These are phyloP conservation scores for Mormyrus lacerda DNA, from an alignment of 2,113 vertebrate genomes.

Conservation along the genomic window DNA sequence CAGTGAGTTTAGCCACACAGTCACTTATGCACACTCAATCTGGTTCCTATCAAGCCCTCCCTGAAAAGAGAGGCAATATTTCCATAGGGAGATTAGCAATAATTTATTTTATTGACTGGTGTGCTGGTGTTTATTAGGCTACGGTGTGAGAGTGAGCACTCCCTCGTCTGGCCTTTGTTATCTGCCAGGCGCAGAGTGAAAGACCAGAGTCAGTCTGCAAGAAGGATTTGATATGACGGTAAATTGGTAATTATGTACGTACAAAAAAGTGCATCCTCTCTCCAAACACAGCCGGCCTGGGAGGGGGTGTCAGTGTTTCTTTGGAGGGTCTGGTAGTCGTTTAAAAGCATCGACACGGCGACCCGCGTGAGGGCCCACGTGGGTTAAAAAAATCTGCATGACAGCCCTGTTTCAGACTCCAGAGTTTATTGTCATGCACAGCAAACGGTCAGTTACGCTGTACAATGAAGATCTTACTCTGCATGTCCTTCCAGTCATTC, in stretches of 20 bases:
- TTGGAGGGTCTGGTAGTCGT: background rate
- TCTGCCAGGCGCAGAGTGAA: conserved; percentile 37
- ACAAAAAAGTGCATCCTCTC: conserved; percentile 41
- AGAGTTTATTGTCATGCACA: background rate
- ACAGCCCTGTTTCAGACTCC: background rate
- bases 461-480: background rate
- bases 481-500: background rate
- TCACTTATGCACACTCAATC: conserved; percentile 2
- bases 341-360: background rate
- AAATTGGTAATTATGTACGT: conserved; percentile 63
- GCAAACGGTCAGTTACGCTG: background rate
- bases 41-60: background rate
- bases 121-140: conserved; percentile 57
- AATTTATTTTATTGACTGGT: conserved; percentile 70
- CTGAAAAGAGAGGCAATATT: conserved; percentile 20
- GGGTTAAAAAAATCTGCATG: background rate
- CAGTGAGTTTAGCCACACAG: background rate
- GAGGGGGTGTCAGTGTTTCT: background rate
- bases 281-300: conserved; percentile 28
- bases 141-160: conserved; percentile 35
- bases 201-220: conserved; percentile 35
- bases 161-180: conserved; percentile 54
- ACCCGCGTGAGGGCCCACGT: background rate
- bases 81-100: conserved; percentile 60
- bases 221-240: conserved; percentile 67